Evolutionary conservation across 2,888 invertebrate species (phyloP).

Genomic region (Scrobipalpa costella): DNA sequence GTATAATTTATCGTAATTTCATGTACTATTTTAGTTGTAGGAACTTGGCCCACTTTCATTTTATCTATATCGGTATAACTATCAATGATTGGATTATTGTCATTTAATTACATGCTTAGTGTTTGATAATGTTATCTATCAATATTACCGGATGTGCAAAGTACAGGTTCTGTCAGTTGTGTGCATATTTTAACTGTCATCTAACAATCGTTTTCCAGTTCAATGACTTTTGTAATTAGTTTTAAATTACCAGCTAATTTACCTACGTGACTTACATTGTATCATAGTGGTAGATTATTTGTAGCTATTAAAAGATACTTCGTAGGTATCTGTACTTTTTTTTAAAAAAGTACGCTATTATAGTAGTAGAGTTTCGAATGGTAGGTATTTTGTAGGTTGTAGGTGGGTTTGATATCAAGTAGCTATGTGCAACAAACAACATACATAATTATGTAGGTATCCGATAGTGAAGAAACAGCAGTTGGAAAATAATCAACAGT

Average conservation of each 20-base stretch:
- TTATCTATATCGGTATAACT: background rate
- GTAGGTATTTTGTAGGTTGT: too few species aligned
- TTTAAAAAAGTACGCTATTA: too few species aligned
- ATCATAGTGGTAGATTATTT: too few species aligned
- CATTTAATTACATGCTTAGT: background rate
- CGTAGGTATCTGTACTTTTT: too few species aligned
- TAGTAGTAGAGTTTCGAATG: too few species aligned
- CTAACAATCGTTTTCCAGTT: background rate
- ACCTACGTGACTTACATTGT: background rate
- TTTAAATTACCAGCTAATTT: background rate
- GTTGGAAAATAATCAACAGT: too few species aligned
- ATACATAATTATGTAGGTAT: too few species aligned
- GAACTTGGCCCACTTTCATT: background rate
- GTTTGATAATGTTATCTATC: conserved; percentile 4
- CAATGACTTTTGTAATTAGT: conserved; percentile 1
- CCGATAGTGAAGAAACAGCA: too few species aligned
- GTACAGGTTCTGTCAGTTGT: background rate
- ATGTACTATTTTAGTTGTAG: conserved; percentile 5
- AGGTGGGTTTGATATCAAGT: too few species aligned
- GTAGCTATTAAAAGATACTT: too few species aligned
- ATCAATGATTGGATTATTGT: conserved; percentile 1
- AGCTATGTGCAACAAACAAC: too few species aligned
- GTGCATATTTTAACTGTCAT: background rate
- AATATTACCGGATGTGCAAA: conserved; percentile 4
- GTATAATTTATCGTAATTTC: background rate